Evolutionary conservation across 2,113 vertebrate genomes (phyloP).

Genomic region (Machaerirhynchus nigripectus): DNA sequence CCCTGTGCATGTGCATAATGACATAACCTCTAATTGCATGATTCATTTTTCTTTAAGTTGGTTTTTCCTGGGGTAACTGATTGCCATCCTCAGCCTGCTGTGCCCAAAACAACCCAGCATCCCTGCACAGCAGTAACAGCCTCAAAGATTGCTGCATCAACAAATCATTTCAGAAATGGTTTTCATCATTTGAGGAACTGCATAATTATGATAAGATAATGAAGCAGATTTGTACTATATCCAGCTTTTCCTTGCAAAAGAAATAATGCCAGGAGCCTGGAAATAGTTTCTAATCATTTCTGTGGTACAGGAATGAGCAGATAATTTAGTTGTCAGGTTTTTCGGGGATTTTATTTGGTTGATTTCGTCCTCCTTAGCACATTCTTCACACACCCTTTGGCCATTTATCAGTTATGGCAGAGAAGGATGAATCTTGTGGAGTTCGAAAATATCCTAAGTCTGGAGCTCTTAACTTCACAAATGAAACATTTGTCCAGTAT

Average conservation of each 20-base stretch:
- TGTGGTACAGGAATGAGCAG: not conserved
- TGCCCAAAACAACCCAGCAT: not conserved
- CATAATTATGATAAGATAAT: slow-evolving; percentile 16
- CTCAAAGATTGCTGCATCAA: not conserved
- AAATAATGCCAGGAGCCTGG: not conserved
- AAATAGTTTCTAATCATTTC: not conserved
- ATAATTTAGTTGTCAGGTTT: not conserved
- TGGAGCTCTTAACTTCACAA: not conserved
- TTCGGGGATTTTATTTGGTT: not conserved
- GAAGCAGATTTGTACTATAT: not conserved
- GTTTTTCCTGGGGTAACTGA: not conserved
- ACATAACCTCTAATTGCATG: not conserved
- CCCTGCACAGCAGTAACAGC: not conserved
- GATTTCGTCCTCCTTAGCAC: not conserved
- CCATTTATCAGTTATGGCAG: not conserved
- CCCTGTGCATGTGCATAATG: not conserved
- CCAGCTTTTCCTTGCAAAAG: not conserved
- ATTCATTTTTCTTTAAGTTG: not conserved
- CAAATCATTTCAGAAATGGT: not conserved
- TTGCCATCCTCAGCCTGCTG: not conserved
- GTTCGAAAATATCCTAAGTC: not conserved
- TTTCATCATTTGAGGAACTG: not conserved
- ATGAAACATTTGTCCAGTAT: not conserved
- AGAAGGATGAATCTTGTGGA: not conserved
- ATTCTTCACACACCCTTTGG: not conserved